Percentiles rank a stretch among this genome's conserved stretches.
Conservation (phyloP, 2,797 vertebrate species). For the Propithecus perrieri region DNA sequence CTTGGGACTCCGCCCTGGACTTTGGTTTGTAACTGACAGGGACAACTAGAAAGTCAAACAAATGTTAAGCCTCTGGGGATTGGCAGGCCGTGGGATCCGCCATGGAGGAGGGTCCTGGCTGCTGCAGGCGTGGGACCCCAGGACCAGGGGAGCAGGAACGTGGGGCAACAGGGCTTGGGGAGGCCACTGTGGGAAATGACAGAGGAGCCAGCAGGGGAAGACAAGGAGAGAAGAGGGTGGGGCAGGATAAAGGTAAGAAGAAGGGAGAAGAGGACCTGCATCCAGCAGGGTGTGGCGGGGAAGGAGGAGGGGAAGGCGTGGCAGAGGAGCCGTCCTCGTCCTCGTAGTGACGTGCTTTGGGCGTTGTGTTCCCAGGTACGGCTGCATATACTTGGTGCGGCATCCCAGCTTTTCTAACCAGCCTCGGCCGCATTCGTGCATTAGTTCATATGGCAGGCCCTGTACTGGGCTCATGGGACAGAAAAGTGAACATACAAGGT, state of each 20-base stretch:
- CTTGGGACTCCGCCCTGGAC: neutral
- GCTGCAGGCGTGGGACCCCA: too few species aligned
- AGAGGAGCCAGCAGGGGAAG: neutral
- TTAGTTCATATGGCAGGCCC: neutral
- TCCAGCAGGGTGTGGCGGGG: neutral
- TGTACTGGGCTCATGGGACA: neutral
- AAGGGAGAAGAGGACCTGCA: too few species aligned
- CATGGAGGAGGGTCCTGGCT: neutral
- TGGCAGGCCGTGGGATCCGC: too few species aligned
- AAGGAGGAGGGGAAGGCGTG: neutral
- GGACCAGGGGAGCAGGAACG: neutral
- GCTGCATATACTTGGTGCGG: rapidly evolving
- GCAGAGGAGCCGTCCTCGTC: neutral
- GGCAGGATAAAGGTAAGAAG: neutral
- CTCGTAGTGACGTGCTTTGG: rapidly evolving
- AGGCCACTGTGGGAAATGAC: neutral
- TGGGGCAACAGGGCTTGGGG: rapidly evolving
- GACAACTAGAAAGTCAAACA: neutral
- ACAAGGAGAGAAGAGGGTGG: neutral
- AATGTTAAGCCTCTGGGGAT: neutral
- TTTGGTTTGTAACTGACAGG: neutral
- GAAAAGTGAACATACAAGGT: neutral
- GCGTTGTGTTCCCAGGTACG: rapidly evolving
- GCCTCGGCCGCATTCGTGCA: neutral
- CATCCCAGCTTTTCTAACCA: neutral